Evolutionary conservation across 2,797 vertebrate species (phyloP).

Genomic region (Sebastes taczanowskii): DNA sequence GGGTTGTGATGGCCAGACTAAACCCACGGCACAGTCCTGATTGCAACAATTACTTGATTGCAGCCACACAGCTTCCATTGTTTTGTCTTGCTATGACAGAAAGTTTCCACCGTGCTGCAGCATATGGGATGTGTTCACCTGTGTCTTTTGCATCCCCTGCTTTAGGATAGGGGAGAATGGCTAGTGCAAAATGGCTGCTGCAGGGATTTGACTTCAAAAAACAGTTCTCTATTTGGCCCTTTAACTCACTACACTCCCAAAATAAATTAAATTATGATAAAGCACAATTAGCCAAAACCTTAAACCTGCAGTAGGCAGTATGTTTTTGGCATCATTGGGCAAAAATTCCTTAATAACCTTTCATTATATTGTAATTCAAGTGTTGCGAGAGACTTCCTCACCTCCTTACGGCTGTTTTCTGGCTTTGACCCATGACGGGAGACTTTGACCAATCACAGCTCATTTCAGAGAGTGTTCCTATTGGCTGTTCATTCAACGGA

Average conservation of each 20-base stretch:
- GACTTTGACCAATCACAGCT: too few relatives aligned
- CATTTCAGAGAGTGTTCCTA: too few relatives aligned
- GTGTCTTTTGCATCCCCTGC: not conserved
- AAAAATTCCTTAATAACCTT: too few relatives aligned
- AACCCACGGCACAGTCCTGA: slow-evolving; percentile 12
- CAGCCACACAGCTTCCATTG: not conserved
- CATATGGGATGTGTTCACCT: not conserved
- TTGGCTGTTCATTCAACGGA: too few relatives aligned
- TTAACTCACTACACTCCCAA: not conserved
- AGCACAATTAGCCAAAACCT: not conserved
- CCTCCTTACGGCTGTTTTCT: too few relatives aligned
- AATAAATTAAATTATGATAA: slow-evolving; percentile 1
- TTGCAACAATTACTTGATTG: slow-evolving; percentile 20
- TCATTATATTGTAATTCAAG: too few relatives aligned
- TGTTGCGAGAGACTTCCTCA: too few relatives aligned
- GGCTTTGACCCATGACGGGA: too few relatives aligned
- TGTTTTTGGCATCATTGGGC: too few relatives aligned
- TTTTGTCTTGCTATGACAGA: not conserved
- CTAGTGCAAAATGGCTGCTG: not conserved
- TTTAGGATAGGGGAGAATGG: not conserved
- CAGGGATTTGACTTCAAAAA: not conserved
- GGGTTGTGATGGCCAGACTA: slow-evolving; percentile 19
- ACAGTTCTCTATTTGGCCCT: not conserved
- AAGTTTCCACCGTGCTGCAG: not conserved
- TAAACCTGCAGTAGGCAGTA: too few relatives aligned